Evolutionary conservation across 2,888 invertebrate species (phyloP).

Genomic region (Spodoptera littoralis): DNA sequence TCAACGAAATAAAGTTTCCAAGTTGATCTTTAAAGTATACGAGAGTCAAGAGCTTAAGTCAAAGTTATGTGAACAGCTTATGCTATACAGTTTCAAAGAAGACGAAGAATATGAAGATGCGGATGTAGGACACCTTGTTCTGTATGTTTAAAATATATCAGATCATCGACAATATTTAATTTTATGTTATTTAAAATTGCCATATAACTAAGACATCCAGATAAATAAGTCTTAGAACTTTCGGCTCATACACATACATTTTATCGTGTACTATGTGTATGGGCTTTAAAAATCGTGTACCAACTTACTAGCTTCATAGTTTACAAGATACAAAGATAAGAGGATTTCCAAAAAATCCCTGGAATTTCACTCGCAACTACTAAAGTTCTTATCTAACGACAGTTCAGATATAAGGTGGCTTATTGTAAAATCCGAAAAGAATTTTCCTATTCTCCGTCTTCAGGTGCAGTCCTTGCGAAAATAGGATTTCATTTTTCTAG

Average conservation of each 20-base stretch:
- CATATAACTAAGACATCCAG: background rate
- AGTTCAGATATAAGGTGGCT: conserved; percentile 71
- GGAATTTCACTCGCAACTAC: conserved; percentile 65
- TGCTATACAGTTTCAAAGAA: conserved; percentile 2
- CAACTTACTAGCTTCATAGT: conserved; percentile 23
- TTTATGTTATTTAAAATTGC: too few relatives aligned
- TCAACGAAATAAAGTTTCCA: conserved; percentile 23
- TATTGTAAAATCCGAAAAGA: conserved; percentile 73
- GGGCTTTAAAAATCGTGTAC: conserved; percentile 25
- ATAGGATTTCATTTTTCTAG: conserved; percentile 70
- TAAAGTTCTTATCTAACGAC: conserved; percentile 71
- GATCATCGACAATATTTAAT: too few relatives aligned
- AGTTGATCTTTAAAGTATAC: conserved; percentile 25
- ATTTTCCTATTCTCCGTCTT: conserved; percentile 70
- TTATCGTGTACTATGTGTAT: conserved; percentile 33
- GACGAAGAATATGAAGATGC: conserved; percentile 24
- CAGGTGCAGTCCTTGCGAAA: conserved; percentile 70
- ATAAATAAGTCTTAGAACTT: conserved; percentile 26
- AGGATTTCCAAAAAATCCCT: conserved; percentile 60
- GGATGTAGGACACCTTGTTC: too few relatives aligned
- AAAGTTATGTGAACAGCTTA: conserved; percentile 23
- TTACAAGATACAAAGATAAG: conserved; percentile 57
- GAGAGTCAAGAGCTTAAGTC: conserved; percentile 18
- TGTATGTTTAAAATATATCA: too few relatives aligned
- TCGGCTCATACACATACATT: conserved; percentile 18